Evolutionary conservation across 2,113 vertebrate species (phyloP).

Genomic region (Hystrix cristata): DNA sequence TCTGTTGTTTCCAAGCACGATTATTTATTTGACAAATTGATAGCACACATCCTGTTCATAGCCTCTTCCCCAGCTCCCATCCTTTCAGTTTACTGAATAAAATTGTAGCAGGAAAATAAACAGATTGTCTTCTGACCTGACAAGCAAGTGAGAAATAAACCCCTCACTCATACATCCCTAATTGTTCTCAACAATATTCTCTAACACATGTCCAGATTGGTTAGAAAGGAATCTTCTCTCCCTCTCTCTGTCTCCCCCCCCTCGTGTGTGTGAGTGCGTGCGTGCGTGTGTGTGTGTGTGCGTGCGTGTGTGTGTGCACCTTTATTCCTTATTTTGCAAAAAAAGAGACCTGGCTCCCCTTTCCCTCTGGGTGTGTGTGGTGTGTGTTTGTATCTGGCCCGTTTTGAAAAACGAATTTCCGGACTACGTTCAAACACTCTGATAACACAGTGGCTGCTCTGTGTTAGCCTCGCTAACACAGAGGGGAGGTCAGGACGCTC

Average conservation of each 20-base stretch:
- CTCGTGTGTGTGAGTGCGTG: background rate
- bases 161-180: constrained; percentile 74
- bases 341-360: background rate
- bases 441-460: background rate
- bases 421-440: background rate
- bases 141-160: constrained; percentile 79
- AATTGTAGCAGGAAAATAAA: constrained; percentile 75
- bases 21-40: constrained; percentile 86
- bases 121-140: constrained; percentile 81
- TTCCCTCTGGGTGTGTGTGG: background rate
- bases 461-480: background rate
- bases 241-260: background rate
- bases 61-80: constrained; percentile 70
- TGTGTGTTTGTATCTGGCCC: background rate
- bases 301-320: background rate
- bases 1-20: constrained; percentile 85
- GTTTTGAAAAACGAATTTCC: background rate
- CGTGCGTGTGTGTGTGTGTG: background rate
- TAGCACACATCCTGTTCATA: constrained; percentile 83
- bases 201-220: constrained; percentile 62
- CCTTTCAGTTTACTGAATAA: constrained; percentile 78
- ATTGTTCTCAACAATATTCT: constrained; percentile 66
- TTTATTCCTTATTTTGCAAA: constrained; percentile 37
- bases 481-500: background rate
- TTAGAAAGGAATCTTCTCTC: constrained; percentile 27